Evolutionary conservation across 2,888 invertebrate genomes (phyloP).

Genomic region (Machimus atricapillus): DNA sequence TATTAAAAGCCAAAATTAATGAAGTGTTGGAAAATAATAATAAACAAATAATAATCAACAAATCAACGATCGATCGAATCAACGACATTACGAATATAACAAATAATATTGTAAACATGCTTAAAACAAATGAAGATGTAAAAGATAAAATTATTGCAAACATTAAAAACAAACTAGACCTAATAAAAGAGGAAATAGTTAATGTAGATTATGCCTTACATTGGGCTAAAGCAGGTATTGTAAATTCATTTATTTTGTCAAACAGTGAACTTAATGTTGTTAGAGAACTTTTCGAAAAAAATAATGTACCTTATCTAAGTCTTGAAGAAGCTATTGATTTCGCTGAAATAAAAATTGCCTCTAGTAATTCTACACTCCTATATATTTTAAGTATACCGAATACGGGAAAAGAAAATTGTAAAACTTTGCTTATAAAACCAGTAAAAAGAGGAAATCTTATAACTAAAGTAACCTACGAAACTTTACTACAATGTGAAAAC

Average conservation of each 20-base stretch:
- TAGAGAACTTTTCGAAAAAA: constrained; percentile 5
- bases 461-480: background rate
- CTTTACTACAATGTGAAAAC: background rate
- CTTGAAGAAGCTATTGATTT: constrained; percentile 9
- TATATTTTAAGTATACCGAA: constrained; percentile 10
- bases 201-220: background rate
- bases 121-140: background rate
- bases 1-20: background rate
- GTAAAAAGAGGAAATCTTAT: background rate
- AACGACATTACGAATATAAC: background rate
- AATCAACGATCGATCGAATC: constrained; percentile 7
- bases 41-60: constrained; percentile 15
- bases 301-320: constrained; percentile 8
- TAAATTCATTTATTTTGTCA: constrained; percentile 4
- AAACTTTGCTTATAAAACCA: background rate
- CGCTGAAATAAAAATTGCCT: background rate
- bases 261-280: background rate
- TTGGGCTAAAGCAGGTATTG: background rate
- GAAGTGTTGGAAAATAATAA: constrained; percentile 1
- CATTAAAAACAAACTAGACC: background rate
- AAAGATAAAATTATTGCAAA: background rate
- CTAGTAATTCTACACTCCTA: background rate
- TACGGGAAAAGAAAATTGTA: background rate
- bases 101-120: background rate
- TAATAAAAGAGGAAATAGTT: constrained; percentile 11